A percentile compares a stretch with the other conserved stretches of the same genome.
Evolutionary conservation across 1,140 invertebrate genomes (phyloP).

Genomic region (Drosophila aff.): DNA sequence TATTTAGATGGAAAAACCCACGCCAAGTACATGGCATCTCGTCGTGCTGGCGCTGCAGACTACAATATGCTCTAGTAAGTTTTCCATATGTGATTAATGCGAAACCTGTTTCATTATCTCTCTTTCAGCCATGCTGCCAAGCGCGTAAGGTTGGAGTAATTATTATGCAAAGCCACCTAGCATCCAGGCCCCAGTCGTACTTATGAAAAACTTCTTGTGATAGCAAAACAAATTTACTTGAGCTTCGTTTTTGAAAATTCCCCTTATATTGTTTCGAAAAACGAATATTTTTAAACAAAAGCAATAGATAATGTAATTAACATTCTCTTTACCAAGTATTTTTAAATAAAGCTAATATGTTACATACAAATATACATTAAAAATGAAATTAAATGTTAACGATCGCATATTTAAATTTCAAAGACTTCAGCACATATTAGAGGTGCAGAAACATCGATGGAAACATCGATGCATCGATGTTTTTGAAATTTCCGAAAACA

Average conservation of each 20-base stretch:
- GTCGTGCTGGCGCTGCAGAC: slow-evolving; percentile 36
- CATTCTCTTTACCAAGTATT: neutral
- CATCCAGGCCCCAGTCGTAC: neutral
- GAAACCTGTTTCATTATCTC: neutral
- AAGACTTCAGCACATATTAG: no score
- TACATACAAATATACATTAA: neutral
- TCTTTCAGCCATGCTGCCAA: slow-evolving; percentile 41
- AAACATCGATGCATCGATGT: no score
- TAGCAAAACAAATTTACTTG: neutral
- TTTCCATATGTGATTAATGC: neutral
- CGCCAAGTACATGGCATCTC: slow-evolving; percentile 85
- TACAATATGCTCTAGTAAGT: slow-evolving; percentile 53
- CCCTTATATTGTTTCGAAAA: neutral
- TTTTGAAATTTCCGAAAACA: no score
- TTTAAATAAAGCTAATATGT: neutral
- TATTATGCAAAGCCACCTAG: no score
- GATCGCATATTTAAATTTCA: neutral
- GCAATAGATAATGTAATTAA: neutral
- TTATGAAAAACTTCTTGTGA: slow-evolving; percentile 10
- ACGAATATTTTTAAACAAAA: neutral
- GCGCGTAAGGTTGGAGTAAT: slow-evolving; percentile 35
- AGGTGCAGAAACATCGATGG: no score
- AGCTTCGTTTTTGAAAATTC: neutral
- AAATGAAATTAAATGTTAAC: neutral
- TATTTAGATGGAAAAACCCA: slow-evolving; percentile 89